Base-by-base conservation (phyloP, 2,797 vertebrate species). In the Paratrypauchen microcephalus region DNA sequence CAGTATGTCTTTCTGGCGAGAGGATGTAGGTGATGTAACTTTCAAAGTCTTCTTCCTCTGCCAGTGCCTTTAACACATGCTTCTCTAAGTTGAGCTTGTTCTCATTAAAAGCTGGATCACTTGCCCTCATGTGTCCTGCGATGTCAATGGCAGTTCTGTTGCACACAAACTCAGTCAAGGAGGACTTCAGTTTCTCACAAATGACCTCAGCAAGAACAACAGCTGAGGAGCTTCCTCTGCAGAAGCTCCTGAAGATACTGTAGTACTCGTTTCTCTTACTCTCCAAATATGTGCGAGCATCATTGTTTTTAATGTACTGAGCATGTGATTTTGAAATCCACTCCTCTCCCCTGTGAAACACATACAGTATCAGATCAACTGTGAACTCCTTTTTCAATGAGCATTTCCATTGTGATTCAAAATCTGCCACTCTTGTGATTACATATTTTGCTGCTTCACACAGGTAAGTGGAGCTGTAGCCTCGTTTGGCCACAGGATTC, bases 71-170 rank as follows among this genome's bases (percentile, higher is more conserved):
- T 39, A 84, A 41, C 60, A 86, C 5, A 12, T 86, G 72, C 63
- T 77, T 86, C 76, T 86, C 84, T 41, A 83, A 45, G 16, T 77
- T 64, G 30, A 63, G 1, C 21, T 76, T 79, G 70, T 76, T 86
- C 18, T 39, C 80, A 39, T 0, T 86, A 69, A 86, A 86, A 68
- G 71, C 76, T 81, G 74, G 68, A 9, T 57, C 5, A 55, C 0
- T 73, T 26, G 55, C 52, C 56, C 0, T 79, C 74, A 86, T 76
- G 6, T 73, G 26, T 23, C 3, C 19, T 58, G 80, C 52, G 0
- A 84, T 28, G 50, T 69, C 65, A 32, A 62, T 67, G 23, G 62
- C 80, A 45, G 76, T 69, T 56, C 71, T 54, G 64, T 80, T 76
- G n/a, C 39, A 77, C 56, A 76, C 71, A 2, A 67, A 68, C 54